Percentiles rank a stretch among this genome's conserved stretches.
phyloP scores from a whole-genome alignment of 2,113 vertebrate species.

The Bothrops jararaca region DNA sequence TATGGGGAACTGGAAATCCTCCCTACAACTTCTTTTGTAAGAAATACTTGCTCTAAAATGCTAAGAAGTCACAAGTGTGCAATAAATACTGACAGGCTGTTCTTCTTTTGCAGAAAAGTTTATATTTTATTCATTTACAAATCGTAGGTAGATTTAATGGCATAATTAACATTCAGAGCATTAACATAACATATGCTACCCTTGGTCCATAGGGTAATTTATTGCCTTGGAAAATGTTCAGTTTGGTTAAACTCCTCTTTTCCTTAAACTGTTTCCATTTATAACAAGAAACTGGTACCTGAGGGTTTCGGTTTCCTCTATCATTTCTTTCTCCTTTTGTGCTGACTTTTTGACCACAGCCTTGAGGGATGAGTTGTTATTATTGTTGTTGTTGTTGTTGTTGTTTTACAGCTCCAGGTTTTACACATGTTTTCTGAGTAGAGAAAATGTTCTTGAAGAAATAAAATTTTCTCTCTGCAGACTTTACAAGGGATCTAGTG shows the following conservation, averaged over 20 bases:
- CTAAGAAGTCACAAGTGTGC: neutral
- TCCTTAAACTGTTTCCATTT: neutral
- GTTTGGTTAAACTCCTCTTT: neutral
- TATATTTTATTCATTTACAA: neutral
- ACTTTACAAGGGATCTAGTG: neutral
- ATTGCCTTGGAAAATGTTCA: neutral
- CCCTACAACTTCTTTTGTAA: neutral
- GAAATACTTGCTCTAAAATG: neutral
- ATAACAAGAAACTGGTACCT: neutral
- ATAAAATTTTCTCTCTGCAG: neutral
- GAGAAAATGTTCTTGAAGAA: neutral
- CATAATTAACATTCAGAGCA: neutral
- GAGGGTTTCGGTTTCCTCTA: neutral
- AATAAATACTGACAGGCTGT: neutral
- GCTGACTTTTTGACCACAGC: neutral
- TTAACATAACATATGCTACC: neutral
- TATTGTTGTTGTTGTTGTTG: too few species aligned
- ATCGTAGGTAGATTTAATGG: neutral
- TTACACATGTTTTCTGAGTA: neutral
- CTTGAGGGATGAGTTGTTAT: neutral
- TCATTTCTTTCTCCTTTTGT: neutral
- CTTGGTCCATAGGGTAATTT: neutral
- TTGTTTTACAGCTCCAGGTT: neutral
- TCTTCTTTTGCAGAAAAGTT: neutral
- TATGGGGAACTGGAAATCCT: neutral